Base-by-base conservation (phyloP, 2,797 vertebrate species). In the Mus minutoides region DNA sequence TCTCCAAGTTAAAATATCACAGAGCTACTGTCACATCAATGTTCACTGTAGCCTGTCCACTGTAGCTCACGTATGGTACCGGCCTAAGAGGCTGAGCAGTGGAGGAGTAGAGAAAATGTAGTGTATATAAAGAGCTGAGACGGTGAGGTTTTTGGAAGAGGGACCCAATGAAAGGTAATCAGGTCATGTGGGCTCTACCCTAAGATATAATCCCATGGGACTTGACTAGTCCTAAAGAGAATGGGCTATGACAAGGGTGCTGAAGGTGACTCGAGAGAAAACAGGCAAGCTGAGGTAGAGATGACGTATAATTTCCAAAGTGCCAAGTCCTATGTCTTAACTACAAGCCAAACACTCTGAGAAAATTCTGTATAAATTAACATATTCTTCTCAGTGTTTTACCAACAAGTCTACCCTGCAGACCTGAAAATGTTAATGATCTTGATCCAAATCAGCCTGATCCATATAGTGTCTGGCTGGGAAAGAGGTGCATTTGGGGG, bases 401-500 rank as follows among this genome's bases (percentile, higher is more conserved):
- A 3, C 17, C 49, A 62, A 5, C 5, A 91, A 85, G 56, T 52
- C 34, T 46, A 52, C 13, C 34, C 3, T 24, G 11, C n/a, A 4
- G 19, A 46, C 34, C 49, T 31, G 26, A 21, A 52, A 29, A 31
- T 6, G 6, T 1, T 19, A 37, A 2, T 0, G 14, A 34, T 13
- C 46, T 40, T 40, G 2, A 29, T 17, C 14, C 2, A n/a, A 2
- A 31, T 40, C 31, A 10, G 0, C 4, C 16, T 17, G 7, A 52
- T 2, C 1, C 31, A 12, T 14, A 19, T 2, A 11, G 14, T 26
- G 54, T 52, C 71, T 43, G 2, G 6, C 17, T 87, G n/a, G 37
- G 0, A n/a, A 4, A 1, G 2, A 0, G 4, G 0, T 1, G 0
- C 34, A 31, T 26, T 3, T 52, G 8, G 5, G 2, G 9, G 16